These are phyloP conservation scores for Parauchenoglanis ngamensis DNA, from an alignment of 2,797 vertebrate genomes.

Conservation along the genomic window DNA sequence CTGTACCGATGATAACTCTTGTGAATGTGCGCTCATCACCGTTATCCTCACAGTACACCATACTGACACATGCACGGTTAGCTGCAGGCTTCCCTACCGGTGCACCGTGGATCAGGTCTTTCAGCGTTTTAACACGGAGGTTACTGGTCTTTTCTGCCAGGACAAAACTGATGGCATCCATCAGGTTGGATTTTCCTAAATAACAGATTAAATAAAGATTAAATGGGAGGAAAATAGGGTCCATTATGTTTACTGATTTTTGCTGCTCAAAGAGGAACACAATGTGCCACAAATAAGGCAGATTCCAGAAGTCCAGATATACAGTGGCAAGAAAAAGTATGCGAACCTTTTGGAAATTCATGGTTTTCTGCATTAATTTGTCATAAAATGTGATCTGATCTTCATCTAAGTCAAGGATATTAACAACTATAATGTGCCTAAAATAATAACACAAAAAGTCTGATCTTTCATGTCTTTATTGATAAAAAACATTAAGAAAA, in stretches of 20 bases:
- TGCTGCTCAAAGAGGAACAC: neutral
- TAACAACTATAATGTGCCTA: too few species aligned
- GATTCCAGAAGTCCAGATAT: neutral
- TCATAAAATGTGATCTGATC: too few species aligned
- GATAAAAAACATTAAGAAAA: too few species aligned
- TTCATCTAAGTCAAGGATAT: too few species aligned
- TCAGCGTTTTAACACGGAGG: conserved; percentile 88
- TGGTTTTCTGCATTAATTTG: too few species aligned
- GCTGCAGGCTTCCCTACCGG: conserved; percentile 94
- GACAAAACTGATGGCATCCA: conserved; percentile 96
- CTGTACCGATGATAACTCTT: conserved; percentile 80
- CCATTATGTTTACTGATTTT: neutral
- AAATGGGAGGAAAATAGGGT: neutral
- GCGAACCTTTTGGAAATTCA: too few species aligned
- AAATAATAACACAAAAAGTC: too few species aligned
- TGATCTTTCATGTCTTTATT: too few species aligned
- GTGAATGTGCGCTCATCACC: conserved; percentile 87
- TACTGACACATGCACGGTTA: conserved; percentile 90
- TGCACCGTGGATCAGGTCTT: conserved; percentile 92
- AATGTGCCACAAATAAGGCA: neutral
- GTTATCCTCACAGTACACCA: conserved; percentile 89
- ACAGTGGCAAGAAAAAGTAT: too few species aligned
- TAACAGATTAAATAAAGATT: neutral
- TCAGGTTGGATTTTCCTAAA: conserved; percentile 90
- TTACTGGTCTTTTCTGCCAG: conserved; percentile 94